Percentiles rank a stretch among this genome's conserved stretches.
phyloP scores from a whole-genome alignment of 2,797 vertebrate genomes.

The Thalassophryne amazonica region DNA sequence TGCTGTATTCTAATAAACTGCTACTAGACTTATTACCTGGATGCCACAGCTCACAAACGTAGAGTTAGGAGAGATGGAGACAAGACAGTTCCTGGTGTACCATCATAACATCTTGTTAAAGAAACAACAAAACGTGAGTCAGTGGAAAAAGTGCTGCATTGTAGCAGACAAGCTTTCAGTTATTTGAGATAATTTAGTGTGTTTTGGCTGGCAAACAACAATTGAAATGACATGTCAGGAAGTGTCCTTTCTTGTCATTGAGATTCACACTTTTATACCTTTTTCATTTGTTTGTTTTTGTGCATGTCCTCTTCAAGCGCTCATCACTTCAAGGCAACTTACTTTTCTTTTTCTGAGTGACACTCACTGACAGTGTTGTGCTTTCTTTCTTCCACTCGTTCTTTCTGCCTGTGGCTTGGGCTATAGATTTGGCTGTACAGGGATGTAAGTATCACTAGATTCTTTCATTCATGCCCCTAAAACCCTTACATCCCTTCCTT shows the following conservation, averaged over 20 bases:
- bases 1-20: slow-evolving; percentile 29
- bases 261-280: slow-evolving; percentile 28
- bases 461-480: slow-evolving; percentile 39
- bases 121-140: too few species aligned
- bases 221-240: not conserved
- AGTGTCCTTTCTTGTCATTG: slow-evolving; percentile 38
- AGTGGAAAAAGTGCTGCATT: too few species aligned
- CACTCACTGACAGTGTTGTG: slow-evolving; percentile 99
- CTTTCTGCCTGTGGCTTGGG: slow-evolving; percentile 96
- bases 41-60: slow-evolving; percentile 24
- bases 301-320: slow-evolving; percentile 82
- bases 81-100: slow-evolving; percentile 26
- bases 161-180: too few species aligned
- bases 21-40: slow-evolving; percentile 29
- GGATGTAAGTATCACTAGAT: slow-evolving; percentile 99
- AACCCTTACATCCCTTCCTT: slow-evolving; percentile 1
- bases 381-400: slow-evolving; percentile 85
- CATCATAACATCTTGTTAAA: not conserved
- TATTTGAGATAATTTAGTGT: too few species aligned
- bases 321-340: slow-evolving; percentile 84
- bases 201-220: not conserved
- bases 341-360: slow-evolving; percentile 89
- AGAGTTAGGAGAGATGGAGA: slow-evolving; percentile 31
- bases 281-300: slow-evolving; percentile 56
- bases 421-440: slow-evolving; percentile 99